These are phyloP conservation scores for rat (Rattus norvegicus) DNA, from an alignment of 2,113 vertebrate genomes.

Conservation along the genomic window DNA sequence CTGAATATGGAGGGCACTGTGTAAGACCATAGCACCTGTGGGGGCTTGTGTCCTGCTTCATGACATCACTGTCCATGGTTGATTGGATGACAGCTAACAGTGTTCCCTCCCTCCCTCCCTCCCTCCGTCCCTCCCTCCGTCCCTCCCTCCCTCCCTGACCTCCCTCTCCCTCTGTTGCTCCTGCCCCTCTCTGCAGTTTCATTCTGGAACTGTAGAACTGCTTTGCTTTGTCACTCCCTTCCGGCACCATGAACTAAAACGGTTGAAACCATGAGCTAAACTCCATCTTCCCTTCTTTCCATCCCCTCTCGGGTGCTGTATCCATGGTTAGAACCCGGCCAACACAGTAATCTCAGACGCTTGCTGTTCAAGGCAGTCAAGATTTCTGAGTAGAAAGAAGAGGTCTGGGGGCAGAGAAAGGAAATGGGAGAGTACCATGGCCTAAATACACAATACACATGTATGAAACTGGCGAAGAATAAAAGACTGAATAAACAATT, in stretches of 20 bases:
- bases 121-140: rapidly evolving
- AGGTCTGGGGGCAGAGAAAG: not conserved
- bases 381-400: not conserved
- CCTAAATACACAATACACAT: not conserved
- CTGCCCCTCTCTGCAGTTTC: too few relatives aligned
- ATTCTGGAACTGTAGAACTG: not conserved
- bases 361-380: not conserved
- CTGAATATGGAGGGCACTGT: not conserved
- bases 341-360: not conserved
- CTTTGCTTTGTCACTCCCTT: not conserved
- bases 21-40: not conserved
- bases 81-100: not conserved
- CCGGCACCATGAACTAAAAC: not conserved
- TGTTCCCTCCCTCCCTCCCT: not conserved
- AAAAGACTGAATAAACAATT: not conserved
- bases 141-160: not conserved
- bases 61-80: not conserved
- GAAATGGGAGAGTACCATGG: not conserved
- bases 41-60: not conserved
- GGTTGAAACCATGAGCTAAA: not conserved
- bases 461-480: not conserved
- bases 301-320: not conserved
- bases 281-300: not conserved
- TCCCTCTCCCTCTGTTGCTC: not conserved
- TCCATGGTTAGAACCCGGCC: not conserved